These are phyloP conservation scores for Hirudinaria manillensis DNA, from an alignment of 2,888 invertebrate species.

Conservation along the genomic window DNA sequence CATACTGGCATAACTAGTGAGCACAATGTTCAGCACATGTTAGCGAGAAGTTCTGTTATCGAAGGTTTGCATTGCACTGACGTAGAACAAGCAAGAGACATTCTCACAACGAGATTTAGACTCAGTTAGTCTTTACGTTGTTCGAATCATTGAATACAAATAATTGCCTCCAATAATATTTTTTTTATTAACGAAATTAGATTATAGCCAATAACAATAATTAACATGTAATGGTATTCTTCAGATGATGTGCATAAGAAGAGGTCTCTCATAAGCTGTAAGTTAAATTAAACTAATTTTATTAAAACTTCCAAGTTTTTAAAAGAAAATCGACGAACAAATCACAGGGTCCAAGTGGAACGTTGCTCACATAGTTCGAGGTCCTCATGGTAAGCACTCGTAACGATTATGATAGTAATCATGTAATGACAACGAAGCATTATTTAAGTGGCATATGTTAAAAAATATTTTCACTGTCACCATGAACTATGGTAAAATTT, in stretches of 20 bases:
- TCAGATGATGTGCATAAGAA: not conserved
- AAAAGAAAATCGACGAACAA: not conserved
- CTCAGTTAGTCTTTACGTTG: not conserved
- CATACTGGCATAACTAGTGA: too few relatives aligned
- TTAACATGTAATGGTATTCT: not conserved
- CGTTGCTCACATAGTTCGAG: slow-evolving; percentile 6
- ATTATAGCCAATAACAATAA: not conserved
- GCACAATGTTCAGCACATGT: too few relatives aligned
- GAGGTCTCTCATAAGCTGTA: slow-evolving; percentile 2
- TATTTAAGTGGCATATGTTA: too few relatives aligned
- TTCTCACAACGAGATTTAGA: slow-evolving; percentile 11
- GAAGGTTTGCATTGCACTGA: not conserved
- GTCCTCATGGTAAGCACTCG: slow-evolving; percentile 19
- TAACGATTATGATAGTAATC: too few relatives aligned
- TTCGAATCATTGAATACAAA: not conserved
- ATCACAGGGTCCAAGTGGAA: not conserved
- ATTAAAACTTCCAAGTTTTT: not conserved
- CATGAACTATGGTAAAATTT: too few relatives aligned
- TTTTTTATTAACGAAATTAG: not conserved
- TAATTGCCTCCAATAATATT: not conserved
- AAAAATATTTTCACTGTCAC: too few relatives aligned
- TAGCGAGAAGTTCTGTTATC: not conserved
- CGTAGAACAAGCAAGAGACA: not conserved
- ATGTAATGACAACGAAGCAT: too few relatives aligned
- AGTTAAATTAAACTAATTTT: not conserved